These are phyloP conservation scores for Sitodiplosis mosellana DNA, from an alignment of 1,140 invertebrate species.

Conservation along the genomic window DNA sequence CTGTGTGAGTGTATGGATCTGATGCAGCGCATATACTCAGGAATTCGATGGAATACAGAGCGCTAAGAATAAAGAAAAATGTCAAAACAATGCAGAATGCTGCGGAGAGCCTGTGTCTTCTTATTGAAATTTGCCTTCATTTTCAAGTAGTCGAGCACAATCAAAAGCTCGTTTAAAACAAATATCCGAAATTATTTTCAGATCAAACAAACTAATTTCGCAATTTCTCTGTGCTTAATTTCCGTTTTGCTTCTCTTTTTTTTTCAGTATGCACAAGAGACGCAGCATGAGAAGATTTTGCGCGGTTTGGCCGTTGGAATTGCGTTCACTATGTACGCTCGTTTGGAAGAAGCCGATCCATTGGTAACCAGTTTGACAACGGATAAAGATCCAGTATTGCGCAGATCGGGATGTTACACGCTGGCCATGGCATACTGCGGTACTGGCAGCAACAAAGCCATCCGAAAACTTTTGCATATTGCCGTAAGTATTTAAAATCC, in stretches of 20 bases:
- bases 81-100: not conserved
- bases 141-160: too few species aligned
- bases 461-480: conserved; percentile 84
- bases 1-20: too few species aligned
- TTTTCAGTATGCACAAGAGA: conserved; percentile 28
- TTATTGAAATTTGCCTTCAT: not conserved
- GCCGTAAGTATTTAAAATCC: conserved; percentile 43
- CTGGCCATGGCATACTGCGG: conserved; percentile 98
- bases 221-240: not conserved
- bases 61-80: not conserved
- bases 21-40: too few species aligned
- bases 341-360: conserved; percentile 87
- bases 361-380: conserved; percentile 73
- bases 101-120: too few species aligned
- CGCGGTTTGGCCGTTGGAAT: conserved; percentile 90
- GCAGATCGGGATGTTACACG: conserved; percentile 92
- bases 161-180: too few species aligned
- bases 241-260: conserved; percentile 1
- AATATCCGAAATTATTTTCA: too few species aligned
- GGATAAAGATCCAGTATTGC: conserved; percentile 69
- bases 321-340: conserved; percentile 90
- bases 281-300: conserved; percentile 94
- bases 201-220: not conserved
- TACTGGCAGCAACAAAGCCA: conserved; percentile 92
- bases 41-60: not conserved